Percentiles rank a stretch among this genome's conserved stretches.
These are phyloP conservation scores for Phalacrocorax brasilianus DNA, from an alignment of 2,113 vertebrate genomes.

Conservation along the genomic window DNA sequence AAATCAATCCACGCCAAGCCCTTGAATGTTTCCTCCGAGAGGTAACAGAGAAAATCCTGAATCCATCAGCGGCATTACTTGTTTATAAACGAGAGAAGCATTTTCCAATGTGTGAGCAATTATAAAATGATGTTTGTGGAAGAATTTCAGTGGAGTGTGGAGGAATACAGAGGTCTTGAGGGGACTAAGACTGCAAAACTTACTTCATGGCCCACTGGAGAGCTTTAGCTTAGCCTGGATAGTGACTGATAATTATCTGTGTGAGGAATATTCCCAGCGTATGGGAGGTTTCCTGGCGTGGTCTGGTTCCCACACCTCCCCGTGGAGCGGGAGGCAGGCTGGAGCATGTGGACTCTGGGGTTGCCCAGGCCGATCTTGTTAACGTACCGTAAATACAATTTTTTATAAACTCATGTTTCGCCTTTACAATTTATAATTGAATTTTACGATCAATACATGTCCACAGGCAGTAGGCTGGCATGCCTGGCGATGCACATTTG, in stretches of 20 bases:
- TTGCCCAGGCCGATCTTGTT: background rate
- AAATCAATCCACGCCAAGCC: no score
- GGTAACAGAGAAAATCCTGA: background rate
- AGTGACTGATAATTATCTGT: fast-evolving
- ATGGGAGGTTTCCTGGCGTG: background rate
- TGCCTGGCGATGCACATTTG: no score
- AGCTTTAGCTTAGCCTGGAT: background rate
- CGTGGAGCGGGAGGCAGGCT: background rate
- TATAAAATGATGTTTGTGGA: background rate
- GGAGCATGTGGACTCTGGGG: fast-evolving
- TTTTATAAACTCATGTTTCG: background rate
- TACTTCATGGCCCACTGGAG: background rate
- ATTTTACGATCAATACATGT: background rate
- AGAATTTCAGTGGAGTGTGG: background rate
- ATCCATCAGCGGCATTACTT: background rate
- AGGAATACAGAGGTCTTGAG: background rate
- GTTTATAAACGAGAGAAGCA: background rate
- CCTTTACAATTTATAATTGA: background rate
- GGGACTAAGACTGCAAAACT: background rate
- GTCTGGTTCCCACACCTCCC: background rate
- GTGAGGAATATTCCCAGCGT: fast-evolving
- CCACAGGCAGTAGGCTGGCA: background rate
- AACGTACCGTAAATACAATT: background rate
- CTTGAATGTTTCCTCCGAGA: no score
- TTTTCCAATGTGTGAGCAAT: background rate